Evolutionary conservation across 2,888 invertebrate species (phyloP).

Genomic region (Macrosiphum euphorbiae): DNA sequence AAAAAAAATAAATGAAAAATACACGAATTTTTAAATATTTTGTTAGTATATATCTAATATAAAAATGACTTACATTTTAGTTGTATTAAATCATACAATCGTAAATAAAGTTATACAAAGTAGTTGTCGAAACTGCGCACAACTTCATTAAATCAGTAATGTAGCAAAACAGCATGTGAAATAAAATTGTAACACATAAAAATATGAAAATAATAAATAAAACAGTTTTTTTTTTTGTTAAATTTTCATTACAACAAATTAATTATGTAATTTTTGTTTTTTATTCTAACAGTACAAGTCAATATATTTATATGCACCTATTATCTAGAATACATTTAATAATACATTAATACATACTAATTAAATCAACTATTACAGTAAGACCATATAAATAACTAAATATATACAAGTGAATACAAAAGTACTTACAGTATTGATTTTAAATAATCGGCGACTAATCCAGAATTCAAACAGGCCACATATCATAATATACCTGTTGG

Average conservation of each 20-base stretch:
- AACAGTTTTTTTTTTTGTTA: not conserved
- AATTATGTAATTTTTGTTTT: not conserved
- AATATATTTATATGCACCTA: slow-evolving; percentile 14
- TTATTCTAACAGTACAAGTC: not conserved
- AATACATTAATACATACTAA: slow-evolving; percentile 28
- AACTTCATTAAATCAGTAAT: not conserved
- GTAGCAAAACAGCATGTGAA: not conserved
- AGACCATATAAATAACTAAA: slow-evolving; percentile 14
- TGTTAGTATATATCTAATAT: slow-evolving; percentile 7
- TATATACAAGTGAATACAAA: slow-evolving; percentile 44
- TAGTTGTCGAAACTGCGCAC: not conserved
- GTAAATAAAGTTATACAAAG: not conserved
- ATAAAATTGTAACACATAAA: slow-evolving; percentile 30
- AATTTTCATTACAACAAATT: not conserved
- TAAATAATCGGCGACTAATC: slow-evolving; percentile 16
- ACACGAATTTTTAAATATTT: not conserved
- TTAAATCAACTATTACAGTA: slow-evolving; percentile 6
- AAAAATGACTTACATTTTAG: slow-evolving; percentile 24
- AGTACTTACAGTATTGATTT: slow-evolving; percentile 44
- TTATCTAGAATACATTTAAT: slow-evolving; percentile 25
- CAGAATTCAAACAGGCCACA: slow-evolving; percentile 46
- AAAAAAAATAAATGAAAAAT: not conserved
- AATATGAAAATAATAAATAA: slow-evolving; percentile 21
- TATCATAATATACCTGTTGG: slow-evolving; percentile 12
- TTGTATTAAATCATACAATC: not conserved